phyloP scores from a whole-genome alignment of 2,797 vertebrate genomes.

The Eutrigla gurnardus region DNA sequence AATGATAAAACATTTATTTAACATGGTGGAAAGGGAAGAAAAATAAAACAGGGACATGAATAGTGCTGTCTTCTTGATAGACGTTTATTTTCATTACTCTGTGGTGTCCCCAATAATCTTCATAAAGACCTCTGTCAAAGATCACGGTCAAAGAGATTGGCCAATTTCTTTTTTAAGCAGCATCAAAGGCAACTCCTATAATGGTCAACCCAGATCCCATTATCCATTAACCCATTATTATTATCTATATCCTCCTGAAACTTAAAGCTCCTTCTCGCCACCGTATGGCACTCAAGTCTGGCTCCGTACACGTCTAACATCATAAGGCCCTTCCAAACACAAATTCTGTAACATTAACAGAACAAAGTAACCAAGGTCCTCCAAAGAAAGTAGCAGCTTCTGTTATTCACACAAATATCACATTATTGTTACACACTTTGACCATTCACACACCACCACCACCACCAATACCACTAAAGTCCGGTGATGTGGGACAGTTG shows the following conservation, averaged over 20 bases:
- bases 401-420: slow-evolving; percentile 2
- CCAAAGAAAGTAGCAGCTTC: slow-evolving; percentile 56
- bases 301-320: slow-evolving; percentile 28
- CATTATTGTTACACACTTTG: slow-evolving; percentile 10
- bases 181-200: slow-evolving; percentile 70
- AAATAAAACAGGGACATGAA: slow-evolving; percentile 62
- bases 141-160: slow-evolving; percentile 43
- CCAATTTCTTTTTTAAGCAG: slow-evolving; percentile 61
- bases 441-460: slow-evolving; percentile 31
- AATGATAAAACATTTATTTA: slow-evolving; percentile 81
- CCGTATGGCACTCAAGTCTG: slow-evolving; percentile 67
- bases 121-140: slow-evolving; percentile 38
- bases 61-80: slow-evolving; percentile 57
- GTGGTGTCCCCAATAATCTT: slow-evolving; percentile 30
- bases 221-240: too few relatives aligned
- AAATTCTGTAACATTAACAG: slow-evolving; percentile 22
- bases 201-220: slow-evolving; percentile 48
- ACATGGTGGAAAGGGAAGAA: slow-evolving; percentile 84
- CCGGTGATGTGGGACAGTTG: slow-evolving; percentile 15
- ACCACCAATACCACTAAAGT: slow-evolving; percentile 26
- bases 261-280: slow-evolving; percentile 53
- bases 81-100: slow-evolving; percentile 55
- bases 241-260: slow-evolving; percentile 33
- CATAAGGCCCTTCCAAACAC: slow-evolving; percentile 54
- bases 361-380: slow-evolving; percentile 38